Evolutionary conservation across 2,888 invertebrate genomes (phyloP), one percentile per base, ranked within the genome.

Genomic region (Lathronympha strigana): DNA sequence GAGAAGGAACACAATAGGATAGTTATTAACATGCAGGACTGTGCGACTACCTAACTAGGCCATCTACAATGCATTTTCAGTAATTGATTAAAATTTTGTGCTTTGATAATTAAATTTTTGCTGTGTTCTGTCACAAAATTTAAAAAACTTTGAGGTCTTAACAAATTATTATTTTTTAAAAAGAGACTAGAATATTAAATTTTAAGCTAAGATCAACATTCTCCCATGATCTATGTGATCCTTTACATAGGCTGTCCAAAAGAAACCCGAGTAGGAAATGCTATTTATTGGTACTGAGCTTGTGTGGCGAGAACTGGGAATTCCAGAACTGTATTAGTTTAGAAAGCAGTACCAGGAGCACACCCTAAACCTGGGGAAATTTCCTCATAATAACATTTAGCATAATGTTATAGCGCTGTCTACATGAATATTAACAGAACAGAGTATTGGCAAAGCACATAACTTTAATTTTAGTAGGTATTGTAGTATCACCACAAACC

Each of bases 401-500:
- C n/a, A n/a, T n/a, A n/a, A 11, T 33, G 6, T 33, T 33, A 11
- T 11, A 33, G 11, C 9, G 33, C 11, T 28, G 3, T 33, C 9
- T 11, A 9, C 33, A 33, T 9, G 33, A 11, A 33, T 8, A 11
- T 33, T 25, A 1, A 43, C 4, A 11, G 13, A 13, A 21, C 11
- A 9, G 43, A 43, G 23, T 47, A 25, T 8, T 47, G n/a, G n/a
- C 23, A 1, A 47, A n/a, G 23, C 23, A 47, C 23, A 43, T 43
- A 47, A 47, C 23, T 47, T 47, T 47, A 47, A 23, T 23, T 13
- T 5, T 6, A 23, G 47, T n/a, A n/a, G n/a, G n/a, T 23, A 13
- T 11, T 43, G 11, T 21, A 68, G 55, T 40, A 66, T 38, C 54
- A 53, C 49, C 33, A n/a, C 17, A 67, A 61, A 47, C 47, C 51